Evolutionary conservation across 2,113 vertebrate genomes (phyloP).

Genomic region (Carlito syrichta): DNA sequence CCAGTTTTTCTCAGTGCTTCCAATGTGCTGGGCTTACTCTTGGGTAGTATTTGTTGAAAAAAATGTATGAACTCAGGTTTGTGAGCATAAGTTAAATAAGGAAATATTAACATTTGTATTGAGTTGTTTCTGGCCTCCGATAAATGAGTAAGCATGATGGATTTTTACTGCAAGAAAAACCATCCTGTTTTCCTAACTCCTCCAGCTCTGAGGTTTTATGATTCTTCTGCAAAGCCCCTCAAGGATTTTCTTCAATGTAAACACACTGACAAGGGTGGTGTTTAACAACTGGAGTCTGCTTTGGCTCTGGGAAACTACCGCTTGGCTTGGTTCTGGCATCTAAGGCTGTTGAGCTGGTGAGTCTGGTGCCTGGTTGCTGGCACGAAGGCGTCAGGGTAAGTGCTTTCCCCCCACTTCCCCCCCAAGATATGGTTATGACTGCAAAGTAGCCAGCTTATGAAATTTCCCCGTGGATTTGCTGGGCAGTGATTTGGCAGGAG

Average conservation of each 20-base stretch:
- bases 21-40: background rate
- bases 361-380: background rate
- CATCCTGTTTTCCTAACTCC: background rate
- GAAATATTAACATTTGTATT: slow-evolving; percentile 4
- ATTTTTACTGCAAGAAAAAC: slow-evolving; percentile 9
- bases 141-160: background rate
- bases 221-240: background rate
- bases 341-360: background rate
- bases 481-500: background rate
- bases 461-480: background rate
- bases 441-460: background rate
- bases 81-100: slow-evolving; percentile 36
- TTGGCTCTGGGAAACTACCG: background rate
- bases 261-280: background rate
- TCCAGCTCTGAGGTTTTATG: slow-evolving; percentile 24
- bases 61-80: background rate
- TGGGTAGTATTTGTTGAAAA: background rate
- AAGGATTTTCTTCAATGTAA: slow-evolving; percentile 40
- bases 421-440: background rate
- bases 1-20: background rate
- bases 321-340: background rate
- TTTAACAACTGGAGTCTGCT: slow-evolving; percentile 8
- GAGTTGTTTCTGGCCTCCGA: slow-evolving; percentile 13
- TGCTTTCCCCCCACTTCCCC: background rate
- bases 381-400: background rate